Conservation (phyloP, 2,888 invertebrate genomes). For the Drosophila pegasa region DNA sequence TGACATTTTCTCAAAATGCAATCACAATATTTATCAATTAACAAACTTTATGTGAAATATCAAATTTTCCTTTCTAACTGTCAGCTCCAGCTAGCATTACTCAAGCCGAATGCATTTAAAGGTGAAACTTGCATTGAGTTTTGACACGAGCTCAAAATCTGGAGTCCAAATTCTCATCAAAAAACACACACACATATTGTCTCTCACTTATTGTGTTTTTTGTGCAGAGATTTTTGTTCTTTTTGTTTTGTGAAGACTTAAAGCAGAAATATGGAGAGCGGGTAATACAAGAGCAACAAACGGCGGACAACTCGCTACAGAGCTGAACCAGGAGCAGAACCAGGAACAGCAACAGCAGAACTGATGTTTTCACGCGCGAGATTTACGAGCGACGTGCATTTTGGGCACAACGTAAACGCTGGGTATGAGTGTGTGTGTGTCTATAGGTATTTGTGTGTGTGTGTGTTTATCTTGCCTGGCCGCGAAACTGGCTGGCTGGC, state of each 20-base stretch:
- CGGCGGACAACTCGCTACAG: slow-evolving; percentile 15
- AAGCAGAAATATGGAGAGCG: slow-evolving; percentile 20
- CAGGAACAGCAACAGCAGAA: slow-evolving; percentile 37
- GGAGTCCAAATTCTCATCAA: slow-evolving; percentile 28
- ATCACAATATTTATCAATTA: neutral
- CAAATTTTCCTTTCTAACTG: neutral
- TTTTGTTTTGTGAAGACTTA: slow-evolving; percentile 38
- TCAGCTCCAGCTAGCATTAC: neutral
- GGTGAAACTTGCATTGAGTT: slow-evolving; percentile 6
- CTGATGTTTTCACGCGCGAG: slow-evolving; percentile 78
- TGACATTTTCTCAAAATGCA: too few relatives aligned
- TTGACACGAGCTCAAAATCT: slow-evolving; percentile 16
- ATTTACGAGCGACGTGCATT: slow-evolving; percentile 76
- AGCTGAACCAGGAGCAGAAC: too few relatives aligned
- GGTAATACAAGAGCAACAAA: slow-evolving; percentile 8
- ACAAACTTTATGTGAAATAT: neutral
- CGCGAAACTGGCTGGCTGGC: slow-evolving; percentile 50
- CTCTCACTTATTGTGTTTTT: slow-evolving; percentile 33
- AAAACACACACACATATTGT: slow-evolving; percentile 15
- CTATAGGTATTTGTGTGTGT: slow-evolving; percentile 9
- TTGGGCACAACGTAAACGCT: slow-evolving; percentile 73
- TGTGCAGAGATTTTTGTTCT: slow-evolving; percentile 43
- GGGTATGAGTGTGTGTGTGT: slow-evolving; percentile 7
- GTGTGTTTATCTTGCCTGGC: slow-evolving; percentile 69
- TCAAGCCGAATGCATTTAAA: neutral